Evolutionary conservation across 2,888 invertebrate species (phyloP), one percentile per base, ranked within the genome.

Genomic region (Criorhina ranunculi): DNA sequence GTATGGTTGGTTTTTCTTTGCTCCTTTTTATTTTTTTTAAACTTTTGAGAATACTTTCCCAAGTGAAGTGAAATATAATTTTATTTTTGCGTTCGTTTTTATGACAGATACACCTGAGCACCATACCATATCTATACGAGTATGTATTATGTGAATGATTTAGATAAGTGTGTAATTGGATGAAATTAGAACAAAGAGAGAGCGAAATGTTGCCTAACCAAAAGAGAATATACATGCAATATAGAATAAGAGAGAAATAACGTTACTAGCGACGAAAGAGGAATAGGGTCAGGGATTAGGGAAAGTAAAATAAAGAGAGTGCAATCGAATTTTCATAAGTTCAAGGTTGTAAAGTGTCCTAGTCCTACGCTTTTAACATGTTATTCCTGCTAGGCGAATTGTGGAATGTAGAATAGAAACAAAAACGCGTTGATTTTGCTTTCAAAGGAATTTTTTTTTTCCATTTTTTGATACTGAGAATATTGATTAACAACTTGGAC

Each of bases 131-230:
- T 44, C 19, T 46, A 19, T 44, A n/a, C n/a, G n/a, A n/a, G n/a
- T 35, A 35, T 9, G 9, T 8, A 3, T 7, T 0, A 15, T 8
- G 2, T 19, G 46, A 46, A 4, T 46, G 9, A 46, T 46, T 19
- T 19, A 19, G 46, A 46, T 46, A 46, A 46, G 46, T 17, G 31
- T 33, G n/a, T 33, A 53, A 33, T 33, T 53, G 8, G 33, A 12
- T 33, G 53, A 53, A 53, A 53, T 53, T 31, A 53, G 31, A 53
- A 12, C 53, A 53, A 53, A 53, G 53, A 53, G 53, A 53, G 15
- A 31, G 31, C 6, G 49, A n/a, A 24, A 24, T 24, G 24, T 49
- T 12, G 40, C n/a, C 1, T n/a, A 0, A n/a, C n/a, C n/a, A 24
- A 29, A 49, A 53, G 33, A 53, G 53, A 19, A 11, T 12, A 0